Base-by-base conservation (phyloP, 2,797 vertebrate species). In the Tympanoctomys barrerae region DNA sequence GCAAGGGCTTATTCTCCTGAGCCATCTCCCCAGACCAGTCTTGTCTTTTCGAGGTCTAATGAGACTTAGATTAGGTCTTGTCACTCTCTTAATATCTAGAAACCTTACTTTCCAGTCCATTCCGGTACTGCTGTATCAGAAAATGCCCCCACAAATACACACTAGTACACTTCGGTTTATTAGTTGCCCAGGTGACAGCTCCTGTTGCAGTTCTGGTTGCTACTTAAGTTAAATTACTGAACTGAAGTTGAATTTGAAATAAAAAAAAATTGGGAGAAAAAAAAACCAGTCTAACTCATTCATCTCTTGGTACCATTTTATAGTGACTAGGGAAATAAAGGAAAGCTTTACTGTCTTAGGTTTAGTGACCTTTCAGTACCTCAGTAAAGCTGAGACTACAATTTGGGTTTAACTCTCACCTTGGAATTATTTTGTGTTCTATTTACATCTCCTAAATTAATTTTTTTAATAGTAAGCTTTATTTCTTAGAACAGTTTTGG, bases 341-440 rank as follows among this genome's bases (percentile, higher is more conserved):
- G 46, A n/a, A 68, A 46, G 42, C 18, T 52, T 19, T 70, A 11
- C 46, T 79, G 21, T 61, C 31, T 85, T 46, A n/a, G 46, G 13
- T 78, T 71, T 70, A 61, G 28, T 52, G 64, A 80, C 49, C 64
- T 6, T 28, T 8, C 14, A 81, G 59, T 70, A 77, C 42, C 13
- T 26, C 26, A 42, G 14, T 62, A 31, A 33, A 71, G 36, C 19
- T 57, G 10, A 61, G 26, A 81, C 26, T 81, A 57, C 14, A 84
- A 70, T 7, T 73, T 26, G 7, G 8, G 24, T 78, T 68, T 82
- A 82, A 42, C 19, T 85, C 13, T 4, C 1, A 26, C 42, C 33
- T 95, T 64, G 80, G 31, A 75, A 11, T 94, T 89, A 61, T 49
- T 94, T 81, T 21, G n/a, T 79, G 13, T 89, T 86, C 39, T 21